Evolutionary conservation across 2,888 invertebrate genomes (phyloP), one percentile per base, ranked within the genome.

Genomic region (Heteromyza rotundicornis): DNA sequence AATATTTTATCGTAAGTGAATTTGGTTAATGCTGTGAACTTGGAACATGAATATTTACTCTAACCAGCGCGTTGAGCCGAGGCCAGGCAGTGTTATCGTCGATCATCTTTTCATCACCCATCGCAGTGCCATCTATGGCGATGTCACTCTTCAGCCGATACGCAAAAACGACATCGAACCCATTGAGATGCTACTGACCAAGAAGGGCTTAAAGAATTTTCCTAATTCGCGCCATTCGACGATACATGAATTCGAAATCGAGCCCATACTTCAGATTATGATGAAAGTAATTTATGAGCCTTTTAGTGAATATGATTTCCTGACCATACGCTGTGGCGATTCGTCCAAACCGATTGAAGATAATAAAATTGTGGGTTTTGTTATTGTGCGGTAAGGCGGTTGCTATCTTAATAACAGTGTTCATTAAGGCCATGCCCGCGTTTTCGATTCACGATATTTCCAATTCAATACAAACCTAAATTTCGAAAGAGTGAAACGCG

Each of bases 71-170:
- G 66, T 76, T 0, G 49, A 64, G 1, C 72, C 74, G 36, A 79
- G 80, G 0, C 75, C 78, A 0, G 70, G 66, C 16, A 69, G 71
- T 36, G 53, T 49, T 20, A 64, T 73, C 0, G 51, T 67, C 2
- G 74, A 79, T 14, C 67, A 69, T 8, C 35, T 81, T 0, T 82
- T 68, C n/a, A 69, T 80, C 1, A 70, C 75, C 0, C 78, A 80
- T 68, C 79, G 78, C 8, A 70, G 72, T 32, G 72, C 76, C 1
- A 61, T 81, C 7, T 71, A 64, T 59, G 73, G 75, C 0, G 75
- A 81, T 1, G 62, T 82, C 0, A 67, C 61, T 12, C 23, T 81
- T 0, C 57, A 59, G n/a, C 62, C 52, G 0, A 12, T 72, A n/a
- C 56, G 63, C 1, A 14, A 22, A 1, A 23, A 60, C 0, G 82